These are phyloP conservation scores for Thelaira solivaga DNA, from an alignment of 2,888 invertebrate species.

Conservation along the genomic window DNA sequence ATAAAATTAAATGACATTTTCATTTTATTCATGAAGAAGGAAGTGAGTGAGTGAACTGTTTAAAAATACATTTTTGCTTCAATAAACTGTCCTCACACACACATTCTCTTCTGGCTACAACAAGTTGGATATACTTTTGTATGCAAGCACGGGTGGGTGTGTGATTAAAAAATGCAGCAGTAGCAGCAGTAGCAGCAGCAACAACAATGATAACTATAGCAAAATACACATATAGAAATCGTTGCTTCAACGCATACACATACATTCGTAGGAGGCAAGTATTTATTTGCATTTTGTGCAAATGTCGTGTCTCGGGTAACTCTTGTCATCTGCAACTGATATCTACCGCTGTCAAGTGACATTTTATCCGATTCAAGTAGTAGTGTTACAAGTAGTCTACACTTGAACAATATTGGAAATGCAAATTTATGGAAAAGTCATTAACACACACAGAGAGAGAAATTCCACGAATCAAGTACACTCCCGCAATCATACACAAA, in stretches of 20 bases:
- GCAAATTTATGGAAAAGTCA: conserved; percentile 59
- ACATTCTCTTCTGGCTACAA: conserved; percentile 36
- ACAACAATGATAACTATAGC: neutral
- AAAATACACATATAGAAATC: neutral
- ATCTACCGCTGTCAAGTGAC: conserved; percentile 59
- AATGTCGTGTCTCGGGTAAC: conserved; percentile 49
- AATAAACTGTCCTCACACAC: neutral
- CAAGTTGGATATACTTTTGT: neutral
- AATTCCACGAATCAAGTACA: neutral
- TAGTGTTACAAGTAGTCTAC: conserved; percentile 50
- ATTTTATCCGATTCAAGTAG: conserved; percentile 58
- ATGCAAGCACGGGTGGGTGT: neutral
- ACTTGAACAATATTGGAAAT: conserved; percentile 54
- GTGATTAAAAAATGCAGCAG: neutral
- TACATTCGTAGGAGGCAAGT: conserved; percentile 5
- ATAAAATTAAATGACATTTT: conserved; percentile 21
- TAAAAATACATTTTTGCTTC: conserved; percentile 4
- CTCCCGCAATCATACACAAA: neutral
- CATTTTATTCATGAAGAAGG: neutral
- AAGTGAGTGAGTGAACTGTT: neutral
- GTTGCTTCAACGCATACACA: neutral
- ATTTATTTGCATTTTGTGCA: conserved; percentile 56
- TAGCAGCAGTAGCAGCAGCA: neutral
- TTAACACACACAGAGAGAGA: conserved; percentile 32
- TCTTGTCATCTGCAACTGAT: conserved; percentile 56